A percentile compares a stretch with the other conserved stretches of the same genome.
Evolutionary conservation across 2,113 vertebrate genomes (phyloP).

Genomic region (Ifrita kowaldi): DNA sequence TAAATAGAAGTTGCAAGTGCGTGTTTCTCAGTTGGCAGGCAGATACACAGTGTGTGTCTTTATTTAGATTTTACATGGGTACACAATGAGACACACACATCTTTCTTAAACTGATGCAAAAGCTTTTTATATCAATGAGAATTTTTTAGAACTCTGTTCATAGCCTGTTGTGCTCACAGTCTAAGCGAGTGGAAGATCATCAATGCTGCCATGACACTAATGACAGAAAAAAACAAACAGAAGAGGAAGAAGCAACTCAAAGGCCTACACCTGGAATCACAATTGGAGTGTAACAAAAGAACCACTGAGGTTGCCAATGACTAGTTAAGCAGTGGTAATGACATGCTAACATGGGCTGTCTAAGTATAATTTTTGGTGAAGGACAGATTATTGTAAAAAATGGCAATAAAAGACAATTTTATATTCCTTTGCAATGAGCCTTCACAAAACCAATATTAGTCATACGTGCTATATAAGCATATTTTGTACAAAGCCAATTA

Average conservation of each 20-base stretch:
- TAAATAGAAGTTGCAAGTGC: background rate
- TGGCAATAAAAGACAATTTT: conserved; percentile 67
- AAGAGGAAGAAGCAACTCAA: background rate
- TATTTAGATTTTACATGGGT: background rate
- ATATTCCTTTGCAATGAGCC: conserved; percentile 46
- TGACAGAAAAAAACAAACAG: background rate
- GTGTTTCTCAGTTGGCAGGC: background rate
- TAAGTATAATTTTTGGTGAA: conserved; percentile 65
- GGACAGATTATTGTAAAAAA: conserved; percentile 68
- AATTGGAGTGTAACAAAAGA: background rate
- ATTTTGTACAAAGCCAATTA: conserved; percentile 73
- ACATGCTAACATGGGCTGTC: conserved; percentile 14
- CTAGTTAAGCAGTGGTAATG: conserved; percentile 28
- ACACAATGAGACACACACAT: background rate
- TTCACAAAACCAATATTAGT: conserved; percentile 72
- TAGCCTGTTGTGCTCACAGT: background rate
- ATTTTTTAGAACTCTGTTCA: background rate
- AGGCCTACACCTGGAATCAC: background rate
- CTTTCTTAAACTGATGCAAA: background rate
- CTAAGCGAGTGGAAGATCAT: background rate
- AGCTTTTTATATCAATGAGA: background rate
- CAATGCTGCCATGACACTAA: background rate
- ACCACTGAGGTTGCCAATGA: background rate
- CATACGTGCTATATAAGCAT: conserved; percentile 38
- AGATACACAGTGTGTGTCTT: background rate